phyloP scores from a whole-genome alignment of 2,888 invertebrate species.

The Drosophila monieri region DNA sequence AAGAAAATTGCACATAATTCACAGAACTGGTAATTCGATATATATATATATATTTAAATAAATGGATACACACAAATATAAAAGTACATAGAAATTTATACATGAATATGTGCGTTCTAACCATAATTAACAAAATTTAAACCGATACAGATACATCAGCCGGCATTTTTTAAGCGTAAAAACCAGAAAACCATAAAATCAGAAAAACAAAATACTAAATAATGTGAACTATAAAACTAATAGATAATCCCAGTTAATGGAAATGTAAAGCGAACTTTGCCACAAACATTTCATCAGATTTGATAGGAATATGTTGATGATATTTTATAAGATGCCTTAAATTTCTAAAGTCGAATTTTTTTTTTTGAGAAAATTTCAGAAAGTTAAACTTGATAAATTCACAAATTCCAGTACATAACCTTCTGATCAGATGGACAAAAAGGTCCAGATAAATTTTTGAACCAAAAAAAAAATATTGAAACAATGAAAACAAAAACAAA shows the following conservation, averaged over 20 bases:
- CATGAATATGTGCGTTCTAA: conserved; percentile 28
- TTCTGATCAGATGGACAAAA: conserved; percentile 20
- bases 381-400: conserved; percentile 24
- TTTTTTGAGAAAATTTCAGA: conserved; percentile 12
- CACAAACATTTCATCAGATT: conserved; percentile 34
- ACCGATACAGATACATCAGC: conserved; percentile 37
- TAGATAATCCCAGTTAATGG: conserved; percentile 40
- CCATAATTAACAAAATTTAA: conserved; percentile 45
- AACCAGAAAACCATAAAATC: conserved; percentile 8
- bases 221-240: conserved; percentile 22
- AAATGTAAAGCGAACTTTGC: conserved; percentile 17
- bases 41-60: conserved; percentile 39
- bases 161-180: conserved; percentile 41
- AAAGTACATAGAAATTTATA: conserved; percentile 24
- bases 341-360: conserved; percentile 29
- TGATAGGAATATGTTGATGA: conserved; percentile 33
- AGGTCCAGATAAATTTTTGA: conserved; percentile 15
- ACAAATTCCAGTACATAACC: conserved; percentile 32
- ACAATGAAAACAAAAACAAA: conserved; percentile 6
- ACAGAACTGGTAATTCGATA: conserved; percentile 74
- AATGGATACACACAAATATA: conserved; percentile 28
- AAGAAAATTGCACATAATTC: conserved; percentile 61
- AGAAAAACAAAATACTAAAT: conserved; percentile 4
- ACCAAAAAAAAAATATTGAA: conserved; percentile 9
- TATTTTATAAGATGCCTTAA: conserved; percentile 35